Conservation (phyloP, 2,797 vertebrate genomes). For the Cephalopachus bancanus region DNA sequence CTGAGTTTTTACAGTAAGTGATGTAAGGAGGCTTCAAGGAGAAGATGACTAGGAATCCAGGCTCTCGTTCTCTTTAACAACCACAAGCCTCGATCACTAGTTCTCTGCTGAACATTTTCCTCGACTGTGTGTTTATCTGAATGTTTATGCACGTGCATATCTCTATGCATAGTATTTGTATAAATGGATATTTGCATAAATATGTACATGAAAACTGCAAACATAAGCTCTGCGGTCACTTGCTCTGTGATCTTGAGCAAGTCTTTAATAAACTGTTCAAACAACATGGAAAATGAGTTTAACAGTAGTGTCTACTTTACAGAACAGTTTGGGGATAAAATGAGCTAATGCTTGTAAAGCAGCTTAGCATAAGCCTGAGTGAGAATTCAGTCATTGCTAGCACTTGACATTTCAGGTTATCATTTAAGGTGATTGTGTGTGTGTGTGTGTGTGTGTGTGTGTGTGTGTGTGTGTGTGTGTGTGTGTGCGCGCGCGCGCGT, state of each 20-base stretch:
- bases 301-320: not conserved
- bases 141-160: no score
- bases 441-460: rapidly evolving
- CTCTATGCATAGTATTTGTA: not conserved
- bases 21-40: not conserved
- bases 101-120: not conserved
- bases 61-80: not conserved
- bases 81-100: not conserved
- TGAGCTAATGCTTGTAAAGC: not conserved
- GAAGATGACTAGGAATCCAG: not conserved
- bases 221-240: not conserved
- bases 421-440: not conserved
- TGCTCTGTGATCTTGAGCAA: not conserved
- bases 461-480: no score
- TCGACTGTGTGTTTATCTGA: not conserved
- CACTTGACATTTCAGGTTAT: not conserved
- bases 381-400: not conserved
- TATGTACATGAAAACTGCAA: not conserved
- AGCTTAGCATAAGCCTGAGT: not conserved
- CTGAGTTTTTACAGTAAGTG: not conserved
- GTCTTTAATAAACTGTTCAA: not conserved
- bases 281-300: not conserved
- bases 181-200: not conserved
- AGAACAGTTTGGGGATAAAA: not conserved
- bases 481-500: no score